Base-by-base conservation (phyloP, 2,113 vertebrate genomes). In the Heterotis niloticus region DNA sequence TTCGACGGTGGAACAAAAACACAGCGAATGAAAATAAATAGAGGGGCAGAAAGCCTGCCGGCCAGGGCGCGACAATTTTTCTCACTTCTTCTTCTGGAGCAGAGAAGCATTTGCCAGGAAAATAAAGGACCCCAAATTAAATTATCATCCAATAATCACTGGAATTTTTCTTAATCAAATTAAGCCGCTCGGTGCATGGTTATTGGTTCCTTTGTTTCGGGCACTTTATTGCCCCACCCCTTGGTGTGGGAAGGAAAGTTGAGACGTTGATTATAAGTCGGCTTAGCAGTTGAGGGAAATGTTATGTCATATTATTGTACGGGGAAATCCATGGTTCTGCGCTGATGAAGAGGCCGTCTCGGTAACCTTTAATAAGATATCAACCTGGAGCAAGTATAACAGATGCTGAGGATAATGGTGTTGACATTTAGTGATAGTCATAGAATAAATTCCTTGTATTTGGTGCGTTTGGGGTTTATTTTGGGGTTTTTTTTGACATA, bases 101-200 rank as follows among this genome's bases (percentile, higher is more conserved):
- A 23, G 68, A 67, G 68, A 82, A 73, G 83, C 62, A 65, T 83
- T 81, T 80, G n/a, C 78, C 80, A 75, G 77, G 17, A 57, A 52
- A 64, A 57, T 26, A 76, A 78, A 54, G 34, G 65, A 65, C 26
- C 62, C 29, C 23, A 72, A 79, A 83, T 85, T 81, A 24, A 82
- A 78, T 85, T 84, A 84, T 81, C 77, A 70, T 29, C 60, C 80
- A 82, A 83, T 81, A 81, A 84, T 77, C 76, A 78, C 70, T 60
- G 24, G 62, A 77, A 64, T 83, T 79, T 69, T 82, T 64, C 64
- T 77, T 80, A 76, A 76, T 85, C 44, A 44, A 60, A 81, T 84
- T 80, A 77, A 52, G 26, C 26, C 54, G 12, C 13, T 64, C 76
- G 69, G 1, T 26, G 10, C 7, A 28, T 71, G 17, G 18, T 62